Base-by-base conservation (phyloP, 2,888 invertebrate species). In the Trachelus iudaicus region DNA sequence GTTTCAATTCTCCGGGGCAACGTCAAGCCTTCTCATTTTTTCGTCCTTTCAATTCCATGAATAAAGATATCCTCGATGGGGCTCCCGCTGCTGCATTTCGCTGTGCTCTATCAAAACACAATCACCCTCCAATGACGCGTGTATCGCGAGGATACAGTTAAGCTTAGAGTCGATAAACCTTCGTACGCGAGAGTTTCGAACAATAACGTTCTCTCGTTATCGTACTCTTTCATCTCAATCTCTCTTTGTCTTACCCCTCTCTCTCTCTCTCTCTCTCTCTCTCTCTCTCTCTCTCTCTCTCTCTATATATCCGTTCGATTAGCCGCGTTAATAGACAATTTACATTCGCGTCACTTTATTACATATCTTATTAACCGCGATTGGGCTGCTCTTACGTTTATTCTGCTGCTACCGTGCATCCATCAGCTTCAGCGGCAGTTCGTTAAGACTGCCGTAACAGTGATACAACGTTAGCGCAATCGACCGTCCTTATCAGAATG, bases 321-420 rank as follows among this genome's bases (percentile, higher is more conserved):
- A 9, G 23, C 23, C 56, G 56, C 56, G 23, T 56, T 23, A 23
- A 83, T 84, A 85, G 84, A 86, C 81, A 86, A 86, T 85, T 86
- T 85, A 87, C 85, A 87, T 84, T 79, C 79, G 79, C 81, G 81
- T 82, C 82, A 84, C 83, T 81, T 79, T 80, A 81, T 37, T 34
- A 23, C 56, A 56, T 56, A 56, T 56, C 56, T 9, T 56, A 56
- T 56, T 56, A 56, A 56, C 23, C 23, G 23, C 9, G 56, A 56
- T 56, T 9, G 23, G 56, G 9, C 23, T 56, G 56, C 56, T 23
- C 9, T 23, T 23, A 15, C 23, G 56, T 23, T 56, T 23, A 23
- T 23, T 56, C 56, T 23, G 9, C 56, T 23, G 56, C 56, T 2
- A 56, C 23, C 9, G 23, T 56, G 23, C 9, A 56, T 56, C 6